Evolutionary conservation across 2,888 invertebrate genomes (phyloP).

Genomic region (Lasioglossum malachurum): DNA sequence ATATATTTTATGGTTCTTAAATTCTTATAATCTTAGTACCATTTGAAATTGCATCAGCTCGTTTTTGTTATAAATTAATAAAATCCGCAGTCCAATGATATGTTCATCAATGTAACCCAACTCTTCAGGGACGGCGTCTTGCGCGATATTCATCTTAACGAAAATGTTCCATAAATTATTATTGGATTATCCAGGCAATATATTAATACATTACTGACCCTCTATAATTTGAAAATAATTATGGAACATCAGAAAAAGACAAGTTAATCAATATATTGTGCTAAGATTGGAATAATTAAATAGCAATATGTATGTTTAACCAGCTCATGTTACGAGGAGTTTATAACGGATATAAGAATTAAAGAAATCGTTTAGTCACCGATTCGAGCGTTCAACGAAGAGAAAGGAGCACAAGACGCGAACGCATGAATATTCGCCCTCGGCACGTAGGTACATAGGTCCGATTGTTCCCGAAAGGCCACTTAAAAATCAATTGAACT

Average conservation of each 20-base stretch:
- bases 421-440: background rate
- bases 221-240: background rate
- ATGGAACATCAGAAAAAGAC: no score
- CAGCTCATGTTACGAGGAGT: background rate
- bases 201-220: background rate
- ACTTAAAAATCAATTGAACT: slow-evolving; percentile 52
- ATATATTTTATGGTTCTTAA: no score
- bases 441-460: background rate
- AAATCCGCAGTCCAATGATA: no score
- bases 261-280: background rate
- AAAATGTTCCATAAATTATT: background rate
- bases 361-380: background rate
- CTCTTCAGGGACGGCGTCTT: no score
- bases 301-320: background rate
- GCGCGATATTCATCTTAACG: no score
- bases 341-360: background rate
- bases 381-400: background rate
- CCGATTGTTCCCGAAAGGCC: slow-evolving; percentile 37
- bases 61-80: no score
- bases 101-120: no score
- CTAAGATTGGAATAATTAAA: background rate
- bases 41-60: no score
- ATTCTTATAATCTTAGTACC: no score
- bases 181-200: background rate
- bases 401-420: background rate